These are phyloP conservation scores for Notechis scutatus DNA, from an alignment of 2,113 vertebrate genomes.

Conservation along the genomic window DNA sequence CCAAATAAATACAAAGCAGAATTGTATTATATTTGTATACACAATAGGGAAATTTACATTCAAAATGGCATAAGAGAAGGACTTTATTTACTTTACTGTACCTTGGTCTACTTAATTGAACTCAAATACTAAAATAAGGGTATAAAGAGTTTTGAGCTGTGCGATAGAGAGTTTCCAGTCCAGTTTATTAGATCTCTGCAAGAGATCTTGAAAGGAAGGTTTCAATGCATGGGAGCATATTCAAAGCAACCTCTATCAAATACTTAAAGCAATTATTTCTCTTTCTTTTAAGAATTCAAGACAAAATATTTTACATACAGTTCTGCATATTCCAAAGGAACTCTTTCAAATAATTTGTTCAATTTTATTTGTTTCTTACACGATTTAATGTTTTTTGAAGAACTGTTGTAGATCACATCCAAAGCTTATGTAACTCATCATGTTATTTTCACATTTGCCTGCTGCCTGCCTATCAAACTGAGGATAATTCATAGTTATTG, in stretches of 20 bases:
- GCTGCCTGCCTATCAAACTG: not conserved
- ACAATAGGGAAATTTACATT: not conserved
- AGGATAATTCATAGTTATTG: not conserved
- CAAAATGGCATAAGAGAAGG: not conserved
- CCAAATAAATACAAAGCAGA: not conserved
- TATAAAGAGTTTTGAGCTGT: not conserved
- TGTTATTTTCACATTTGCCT: not conserved
- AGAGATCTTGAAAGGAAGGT: not conserved
- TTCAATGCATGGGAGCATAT: not conserved
- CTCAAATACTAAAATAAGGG: too few species aligned
- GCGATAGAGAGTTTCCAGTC: not conserved
- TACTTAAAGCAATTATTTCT: not conserved
- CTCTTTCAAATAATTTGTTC: not conserved
- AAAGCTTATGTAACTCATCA: not conserved
- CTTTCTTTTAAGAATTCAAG: not conserved
- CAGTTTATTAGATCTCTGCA: not conserved
- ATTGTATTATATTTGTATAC: not conserved
- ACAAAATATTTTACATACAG: not conserved
- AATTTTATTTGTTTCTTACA: not conserved
- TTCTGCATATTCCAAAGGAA: not conserved
- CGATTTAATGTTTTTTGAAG: not conserved
- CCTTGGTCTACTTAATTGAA: not conserved
- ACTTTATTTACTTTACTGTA: not conserved
- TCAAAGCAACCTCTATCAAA: not conserved
- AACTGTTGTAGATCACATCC: not conserved